phyloP scores from a whole-genome alignment of 1,140 invertebrate species.

The Penaeus japonicus region DNA sequence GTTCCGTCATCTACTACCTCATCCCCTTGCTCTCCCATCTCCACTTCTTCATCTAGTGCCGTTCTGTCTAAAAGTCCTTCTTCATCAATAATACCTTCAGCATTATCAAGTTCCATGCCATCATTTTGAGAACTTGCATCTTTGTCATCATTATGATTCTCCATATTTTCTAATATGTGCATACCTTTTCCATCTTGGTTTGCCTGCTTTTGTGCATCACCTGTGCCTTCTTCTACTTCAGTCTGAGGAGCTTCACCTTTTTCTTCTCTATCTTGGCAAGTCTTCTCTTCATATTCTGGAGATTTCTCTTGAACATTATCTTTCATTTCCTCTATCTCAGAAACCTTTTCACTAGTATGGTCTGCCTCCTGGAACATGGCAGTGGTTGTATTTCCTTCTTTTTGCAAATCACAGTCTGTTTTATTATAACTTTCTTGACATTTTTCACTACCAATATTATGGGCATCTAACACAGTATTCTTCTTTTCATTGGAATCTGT shows the following conservation, averaged over 20 bases:
- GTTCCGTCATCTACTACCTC: slow-evolving; percentile 2
- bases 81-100: background rate
- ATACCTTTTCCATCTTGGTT: no score
- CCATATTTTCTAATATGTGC: no score
- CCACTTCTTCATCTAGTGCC: background rate
- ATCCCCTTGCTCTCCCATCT: background rate
- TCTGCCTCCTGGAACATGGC: no score
- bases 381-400: background rate
- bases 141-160: background rate
- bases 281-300: background rate
- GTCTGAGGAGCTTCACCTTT: no score
- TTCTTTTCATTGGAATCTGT: background rate
- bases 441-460: no score
- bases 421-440: no score
- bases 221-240: no score
- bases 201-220: no score
- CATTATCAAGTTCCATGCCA: no score
- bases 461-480: no score
- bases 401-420: background rate
- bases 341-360: no score
- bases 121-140: background rate
- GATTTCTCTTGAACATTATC: background rate
- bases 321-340: background rate
- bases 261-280: no score
- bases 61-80: background rate